A percentile compares a stretch with the other conserved stretches of the same genome.
Evolutionary conservation across 2,888 invertebrate genomes (phyloP).

Genomic region (Herminia tarsipennalis): DNA sequence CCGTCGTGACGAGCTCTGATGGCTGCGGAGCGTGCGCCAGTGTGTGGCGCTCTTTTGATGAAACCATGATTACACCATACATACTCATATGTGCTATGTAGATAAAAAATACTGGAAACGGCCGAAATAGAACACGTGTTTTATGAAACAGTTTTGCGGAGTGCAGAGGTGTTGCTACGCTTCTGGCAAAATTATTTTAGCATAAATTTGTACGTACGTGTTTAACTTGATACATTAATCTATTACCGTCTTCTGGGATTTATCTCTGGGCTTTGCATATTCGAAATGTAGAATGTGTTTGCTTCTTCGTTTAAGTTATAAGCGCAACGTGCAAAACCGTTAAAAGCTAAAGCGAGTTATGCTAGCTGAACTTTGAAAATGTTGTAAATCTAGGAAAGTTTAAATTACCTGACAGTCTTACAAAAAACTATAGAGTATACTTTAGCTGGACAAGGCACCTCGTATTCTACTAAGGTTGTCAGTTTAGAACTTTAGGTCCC

Average conservation of each 20-base stretch:
- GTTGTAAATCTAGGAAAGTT: slow-evolving; percentile 3
- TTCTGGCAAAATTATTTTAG: too few species aligned
- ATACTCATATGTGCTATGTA: slow-evolving; percentile 53
- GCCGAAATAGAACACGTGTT: too few species aligned
- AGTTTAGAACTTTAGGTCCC: slow-evolving; percentile 38
- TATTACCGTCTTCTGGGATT: not conserved
- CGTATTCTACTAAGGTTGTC: slow-evolving; percentile 27
- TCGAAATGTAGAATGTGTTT: not conserved
- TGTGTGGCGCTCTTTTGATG: slow-evolving; percentile 76
- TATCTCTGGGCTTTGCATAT: too few species aligned
- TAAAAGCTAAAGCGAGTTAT: not conserved
- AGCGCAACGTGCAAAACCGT: not conserved
- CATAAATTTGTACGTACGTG: too few species aligned
- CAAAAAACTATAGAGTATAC: slow-evolving; percentile 14
- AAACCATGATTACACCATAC: slow-evolving; percentile 78
- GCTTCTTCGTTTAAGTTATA: not conserved
- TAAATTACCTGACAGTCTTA: slow-evolving; percentile 7
- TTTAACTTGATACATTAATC: not conserved
- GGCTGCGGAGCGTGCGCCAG: slow-evolving; percentile 56
- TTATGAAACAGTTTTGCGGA: too few species aligned
- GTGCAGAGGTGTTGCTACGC: too few species aligned
- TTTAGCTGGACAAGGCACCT: slow-evolving; percentile 19
- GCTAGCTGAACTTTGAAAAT: not conserved
- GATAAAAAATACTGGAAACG: slow-evolving; percentile 45
- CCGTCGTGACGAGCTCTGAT: slow-evolving; percentile 71